Evolutionary conservation across 1,140 invertebrate species (phyloP), one percentile per base, ranked within the genome.

Genomic region (Platyscapa corneri): DNA sequence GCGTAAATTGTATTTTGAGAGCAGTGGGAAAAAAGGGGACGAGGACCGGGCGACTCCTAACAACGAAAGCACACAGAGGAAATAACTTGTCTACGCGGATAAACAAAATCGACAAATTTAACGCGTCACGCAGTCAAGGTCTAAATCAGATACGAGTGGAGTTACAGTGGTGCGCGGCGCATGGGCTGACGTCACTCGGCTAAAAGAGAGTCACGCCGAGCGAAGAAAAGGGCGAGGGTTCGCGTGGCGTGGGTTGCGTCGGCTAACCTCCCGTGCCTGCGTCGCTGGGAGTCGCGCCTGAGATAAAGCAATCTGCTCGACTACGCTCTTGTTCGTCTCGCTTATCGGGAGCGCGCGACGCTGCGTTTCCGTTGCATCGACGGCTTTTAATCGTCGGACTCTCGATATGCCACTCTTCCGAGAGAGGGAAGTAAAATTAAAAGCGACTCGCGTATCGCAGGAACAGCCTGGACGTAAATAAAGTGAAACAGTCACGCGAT

Each of bases 41-140:
- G 37, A 37, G 34, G 60, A 72, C 1, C 32, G 20, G 34, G 6
- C 34, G 70, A 34, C 20, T 27, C 0, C 20, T 10, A 42, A 20
- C 16, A 74, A 74, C 20, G 34, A 74, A 74, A 74, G 20, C 34
- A 42, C 20, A 32, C 32, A 23, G 34, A 37, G 3, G 70, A 42
- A 74, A 74, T 42, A 42, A 74, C 16, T 30, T 18, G 30, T 67
- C 32, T 34, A 67, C 6, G 1, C 37, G 70, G 49, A 78, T 60
- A 78, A 79, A 64, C 77, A 49, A 70, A 74, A 60, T 82, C 65
- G 80, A 56, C 65, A 20, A 82, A 81, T 30, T 70, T 74, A 37
- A 74, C 74, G 83, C 83, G 83, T 74, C 65, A 74, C 46, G 64
- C 49, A 46, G 49, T 64, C 65, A 80, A 85, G 83, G 83, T 85